Base-by-base conservation (phyloP, 2,113 vertebrate species). In the Thunnus maccoyii region DNA sequence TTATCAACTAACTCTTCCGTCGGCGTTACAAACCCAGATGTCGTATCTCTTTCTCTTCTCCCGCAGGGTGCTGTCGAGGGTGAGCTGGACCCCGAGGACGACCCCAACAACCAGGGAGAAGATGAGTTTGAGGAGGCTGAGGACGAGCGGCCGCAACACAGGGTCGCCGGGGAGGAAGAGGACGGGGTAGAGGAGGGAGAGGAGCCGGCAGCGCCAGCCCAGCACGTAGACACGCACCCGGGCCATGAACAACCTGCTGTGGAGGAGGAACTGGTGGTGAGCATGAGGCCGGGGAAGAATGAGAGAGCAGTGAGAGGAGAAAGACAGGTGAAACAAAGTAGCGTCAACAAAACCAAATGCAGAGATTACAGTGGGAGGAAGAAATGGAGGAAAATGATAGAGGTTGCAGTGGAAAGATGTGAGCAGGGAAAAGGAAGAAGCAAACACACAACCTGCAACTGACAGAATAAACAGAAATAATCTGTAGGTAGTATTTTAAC, bases 31-130 rank as follows among this genome's bases (percentile, higher is more conserved):
- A 36, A 36, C 32, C 27, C 0, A 30, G 27, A 30, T 30, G 27
- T 30, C 27, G 0, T 0, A 30, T 30, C 7, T 8, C 9, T 15
- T 30, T 5, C 46, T 46, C 17, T 3, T 44, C n/a, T 83, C 54
- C 46, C 86, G 3, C 76, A 97, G 97, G 96, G 93, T 32, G 94
- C 89, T 25, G 92, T 87, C 22, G 85, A 94, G 13, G 95, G 95
- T 17, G 98, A 99, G 13, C 84, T 98, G 65, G 97, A 98, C 91
- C 98, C 98, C 4, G 96, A 98, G 67, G 96, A 99, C 48, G 98
- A 99, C 91, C 98, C 98, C 18, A 99, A 99, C 93, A 99, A 99
- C 89, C 98, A 99, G 93, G 98, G 98, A 0, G 98, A 99, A 89
- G 98, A 99, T 82, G 98, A 99, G 91, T 98, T 99, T 88, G 98